Percentiles rank a stretch among this genome's conserved stretches.
Conservation (phyloP, 2,888 invertebrate genomes). For the Tigriopus californicus region DNA sequence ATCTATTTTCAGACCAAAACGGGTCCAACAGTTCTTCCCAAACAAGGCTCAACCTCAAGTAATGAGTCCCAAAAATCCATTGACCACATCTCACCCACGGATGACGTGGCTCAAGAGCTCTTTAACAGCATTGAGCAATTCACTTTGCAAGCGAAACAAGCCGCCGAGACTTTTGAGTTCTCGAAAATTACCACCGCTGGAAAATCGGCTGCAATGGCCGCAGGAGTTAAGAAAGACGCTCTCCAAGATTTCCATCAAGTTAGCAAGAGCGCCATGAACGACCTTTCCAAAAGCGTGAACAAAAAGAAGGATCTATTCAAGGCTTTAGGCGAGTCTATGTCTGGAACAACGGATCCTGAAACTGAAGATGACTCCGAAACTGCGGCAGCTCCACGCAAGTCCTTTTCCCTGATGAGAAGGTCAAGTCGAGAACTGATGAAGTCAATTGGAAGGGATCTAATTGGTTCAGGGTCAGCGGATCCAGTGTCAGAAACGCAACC, state of each 20-base stretch:
- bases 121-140: constrained; percentile 16
- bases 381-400: neutral
- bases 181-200: neutral
- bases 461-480: neutral
- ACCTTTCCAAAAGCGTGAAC: neutral
- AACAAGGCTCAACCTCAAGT: too few species aligned
- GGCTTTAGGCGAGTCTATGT: neutral
- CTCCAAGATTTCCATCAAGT: neutral
- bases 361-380: neutral
- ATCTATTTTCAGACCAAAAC: too few species aligned
- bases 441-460: neutral
- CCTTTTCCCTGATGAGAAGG: neutral
- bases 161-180: constrained; percentile 17
- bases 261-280: neutral
- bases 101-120: constrained; percentile 10
- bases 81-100: neutral
- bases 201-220: neutral
- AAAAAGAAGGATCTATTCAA: constrained; percentile 1
- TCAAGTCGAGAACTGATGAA: neutral
- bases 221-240: constrained; percentile 1
- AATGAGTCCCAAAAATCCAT: too few species aligned
- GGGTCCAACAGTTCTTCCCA: too few species aligned
- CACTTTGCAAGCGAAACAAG: constrained; percentile 19
- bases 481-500: too few species aligned
- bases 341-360: neutral